Evolutionary conservation across 2,888 invertebrate species (phyloP), one percentile per base, ranked within the genome.

Genomic region (Monopis laevigella): DNA sequence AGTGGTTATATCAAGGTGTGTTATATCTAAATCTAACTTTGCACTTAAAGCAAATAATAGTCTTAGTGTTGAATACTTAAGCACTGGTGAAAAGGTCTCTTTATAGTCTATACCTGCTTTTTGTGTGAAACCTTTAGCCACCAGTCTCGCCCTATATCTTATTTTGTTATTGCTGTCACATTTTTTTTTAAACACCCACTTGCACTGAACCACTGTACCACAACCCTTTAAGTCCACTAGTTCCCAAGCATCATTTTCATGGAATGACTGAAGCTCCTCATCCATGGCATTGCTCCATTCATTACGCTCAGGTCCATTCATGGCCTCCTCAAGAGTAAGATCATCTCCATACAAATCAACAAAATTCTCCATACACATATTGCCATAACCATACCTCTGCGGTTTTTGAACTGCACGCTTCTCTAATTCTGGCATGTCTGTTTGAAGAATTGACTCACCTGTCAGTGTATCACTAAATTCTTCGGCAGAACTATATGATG

Each of bases 21-120:
- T 12, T 11, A 28, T 28, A 4, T 16, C 6, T 14, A 6, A 16
- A 5, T 34, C 13, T 11, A 34, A 34, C 13, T 34, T 3, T 17
- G 14, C 34, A 35, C 19, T 3, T 35, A 18, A 35, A 27, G 41
- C 12, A 12, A 30, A 27, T n/a, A 40, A 11, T 29, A 13, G 19
- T 28, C 6, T 10, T 21, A 42, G 14, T 10, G 17, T 34, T 3
- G 5, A 6, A 12, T 28, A 3, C 12, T 10, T 28, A 6, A 28
- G n/a, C 5, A 28, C 28, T 11, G 28, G 28, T 3, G 28, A 3
- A 28, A 6, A 28, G 4, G 28, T 28, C 4, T 28, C 28, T 3
- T 3, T 6, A 28, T 6, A 28, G 12, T 28, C 28, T 11, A 28
- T 10, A 28, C 28, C 28, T 28, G 4, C 12, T 6, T 3, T 10